Evolutionary conservation across 2,888 invertebrate genomes (phyloP).

Genomic region (Tolmerus cingulatus): DNA sequence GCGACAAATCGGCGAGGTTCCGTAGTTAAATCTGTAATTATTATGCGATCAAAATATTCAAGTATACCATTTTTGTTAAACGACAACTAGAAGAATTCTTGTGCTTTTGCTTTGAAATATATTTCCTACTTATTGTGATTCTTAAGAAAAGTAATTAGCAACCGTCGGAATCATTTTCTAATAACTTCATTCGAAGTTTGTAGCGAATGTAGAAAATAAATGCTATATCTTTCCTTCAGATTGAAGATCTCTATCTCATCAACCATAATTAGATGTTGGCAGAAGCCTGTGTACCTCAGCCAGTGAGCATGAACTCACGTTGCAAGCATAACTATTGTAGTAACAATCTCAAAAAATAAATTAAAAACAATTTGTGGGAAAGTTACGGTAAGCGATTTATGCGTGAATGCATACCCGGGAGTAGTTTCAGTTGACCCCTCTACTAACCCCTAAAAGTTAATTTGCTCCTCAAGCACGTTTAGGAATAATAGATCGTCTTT

Average conservation of each 20-base stretch:
- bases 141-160: background rate
- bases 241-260: background rate
- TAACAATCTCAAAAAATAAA: background rate
- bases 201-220: background rate
- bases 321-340: background rate
- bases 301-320: background rate
- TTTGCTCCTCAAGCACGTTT: background rate
- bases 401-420: background rate
- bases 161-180: background rate
- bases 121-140: background rate
- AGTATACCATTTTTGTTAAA: too few relatives aligned
- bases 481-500: background rate
- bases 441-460: slow-evolving; percentile 11
- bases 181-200: background rate
- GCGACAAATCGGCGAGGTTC: too few relatives aligned
- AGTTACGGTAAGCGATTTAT: background rate
- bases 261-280: background rate
- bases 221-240: background rate
- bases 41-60: too few relatives aligned
- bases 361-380: slow-evolving; percentile 1
- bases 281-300: background rate
- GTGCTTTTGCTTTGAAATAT: background rate
- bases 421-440: slow-evolving; percentile 2
- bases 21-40: too few relatives aligned
- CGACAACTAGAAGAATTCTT: background rate